Evolutionary conservation across 1,140 invertebrate genomes (phyloP), one percentile per base, ranked within the genome.

Genomic region (Diprion similis): DNA sequence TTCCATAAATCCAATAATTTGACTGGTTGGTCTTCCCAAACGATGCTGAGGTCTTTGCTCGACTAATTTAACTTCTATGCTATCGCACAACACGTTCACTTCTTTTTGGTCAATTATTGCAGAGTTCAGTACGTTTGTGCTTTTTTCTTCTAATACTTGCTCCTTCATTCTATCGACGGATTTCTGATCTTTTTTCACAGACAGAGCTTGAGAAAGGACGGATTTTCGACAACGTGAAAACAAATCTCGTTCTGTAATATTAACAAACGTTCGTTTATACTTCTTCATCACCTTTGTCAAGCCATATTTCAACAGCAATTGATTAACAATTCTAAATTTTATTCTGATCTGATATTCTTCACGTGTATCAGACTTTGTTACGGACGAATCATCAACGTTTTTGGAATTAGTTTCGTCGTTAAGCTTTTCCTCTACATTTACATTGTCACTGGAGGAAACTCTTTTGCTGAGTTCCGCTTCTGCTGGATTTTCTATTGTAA

Each of bases 1-100:
- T 71, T 84, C 82, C 71, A 86, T 82, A 71, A 87, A 83, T 68
- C 84, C 81, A 71, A 78, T 75, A 10, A 84, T 74, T 72, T 79
- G 77, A 64, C 66, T 77, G 6, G 76, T 75, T 46, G 76, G 67
- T 71, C 81, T 84, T 6, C 72, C 77, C 11, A 76, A 59, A 59
- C 24, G 74, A 48, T 78, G 73, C 48, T 77, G 10, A 10, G 82
- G 78, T 68, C 81, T 83, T 64, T 82, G 80, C 18, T 78, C 66
- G 48, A 75, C 79, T 46, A 86, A 68, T 48, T 83, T 83, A 0
- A 81, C 80, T 71, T 84, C 80, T 46, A 87, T 82, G 10, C 78
- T 84, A 37, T 84, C 82, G 66, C 80, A 83, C 11, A 83, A 71
- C 1, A 78, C 77, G 18, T 72, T 78, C 45, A 79, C 77, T 18